Conservation (phyloP, 2,113 vertebrate species). For the Atlantisia rogersi region DNA sequence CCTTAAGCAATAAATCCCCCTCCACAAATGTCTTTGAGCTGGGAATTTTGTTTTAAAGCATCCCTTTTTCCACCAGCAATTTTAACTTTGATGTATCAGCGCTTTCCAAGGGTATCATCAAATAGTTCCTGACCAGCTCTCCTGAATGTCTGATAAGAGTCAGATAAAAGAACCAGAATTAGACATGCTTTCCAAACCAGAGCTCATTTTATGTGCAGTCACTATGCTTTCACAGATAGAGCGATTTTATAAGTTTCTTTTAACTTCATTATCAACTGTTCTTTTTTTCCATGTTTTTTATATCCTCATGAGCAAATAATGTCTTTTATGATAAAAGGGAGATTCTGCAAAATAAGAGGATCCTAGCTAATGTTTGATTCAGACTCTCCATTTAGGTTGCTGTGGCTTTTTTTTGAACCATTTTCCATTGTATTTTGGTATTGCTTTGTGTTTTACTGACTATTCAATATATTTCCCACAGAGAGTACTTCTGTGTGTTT, state of each 20-base stretch:
- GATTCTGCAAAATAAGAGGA: background rate
- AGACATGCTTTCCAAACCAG: background rate
- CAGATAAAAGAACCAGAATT: background rate
- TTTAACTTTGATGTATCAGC: background rate
- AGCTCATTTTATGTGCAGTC: background rate
- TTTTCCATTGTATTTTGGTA: background rate
- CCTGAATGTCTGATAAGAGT: background rate
- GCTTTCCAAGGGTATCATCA: background rate
- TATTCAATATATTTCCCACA: slow-evolving; percentile 29
- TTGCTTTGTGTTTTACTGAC: slow-evolving; percentile 46
- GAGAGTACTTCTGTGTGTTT: slow-evolving; percentile 19
- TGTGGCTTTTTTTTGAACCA: background rate
- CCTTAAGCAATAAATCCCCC: background rate
- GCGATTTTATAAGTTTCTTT: background rate
- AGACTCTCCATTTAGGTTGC: background rate
- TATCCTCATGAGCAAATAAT: background rate
- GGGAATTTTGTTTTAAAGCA: background rate
- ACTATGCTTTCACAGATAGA: background rate
- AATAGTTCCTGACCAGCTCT: background rate
- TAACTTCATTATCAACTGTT: background rate
- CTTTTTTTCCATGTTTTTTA: background rate
- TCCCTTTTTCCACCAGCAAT: background rate
- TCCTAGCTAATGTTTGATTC: background rate
- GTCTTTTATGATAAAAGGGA: background rate
- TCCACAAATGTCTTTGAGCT: background rate